These are phyloP conservation scores for Tragulus kanchil DNA, from an alignment of 2,113 vertebrate genomes.

Conservation along the genomic window DNA sequence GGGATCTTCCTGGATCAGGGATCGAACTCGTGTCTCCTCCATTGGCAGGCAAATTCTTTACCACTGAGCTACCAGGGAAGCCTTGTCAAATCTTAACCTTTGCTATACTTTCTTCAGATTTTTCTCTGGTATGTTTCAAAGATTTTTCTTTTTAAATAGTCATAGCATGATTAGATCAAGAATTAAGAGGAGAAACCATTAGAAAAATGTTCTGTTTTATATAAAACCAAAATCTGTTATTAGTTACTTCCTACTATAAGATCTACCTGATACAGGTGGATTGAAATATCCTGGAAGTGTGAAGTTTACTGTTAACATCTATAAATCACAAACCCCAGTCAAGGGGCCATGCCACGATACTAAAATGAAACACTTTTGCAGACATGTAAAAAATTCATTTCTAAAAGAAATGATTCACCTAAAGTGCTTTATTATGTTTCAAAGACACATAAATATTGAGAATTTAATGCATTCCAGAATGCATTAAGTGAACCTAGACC, in stretches of 20 bases:
- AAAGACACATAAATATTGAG: not conserved
- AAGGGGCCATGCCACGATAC: not conserved
- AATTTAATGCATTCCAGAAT: not conserved
- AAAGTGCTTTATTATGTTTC: conserved; percentile 49
- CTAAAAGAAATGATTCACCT: conserved; percentile 46
- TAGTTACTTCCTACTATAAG: conserved; percentile 55
- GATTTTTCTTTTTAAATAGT: not conserved
- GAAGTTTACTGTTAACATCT: conserved; percentile 51
- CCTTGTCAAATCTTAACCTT: conserved; percentile 25
- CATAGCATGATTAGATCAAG: conserved; percentile 1
- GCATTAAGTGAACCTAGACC: not conserved
- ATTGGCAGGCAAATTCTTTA: not conserved
- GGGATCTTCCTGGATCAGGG: not conserved
- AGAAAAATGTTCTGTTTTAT: not conserved
- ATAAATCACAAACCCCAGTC: conserved; percentile 55
- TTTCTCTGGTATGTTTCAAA: conserved; percentile 2
- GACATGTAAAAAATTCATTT: conserved; percentile 27
- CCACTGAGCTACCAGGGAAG: not conserved
- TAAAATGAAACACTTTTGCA: conserved; percentile 54
- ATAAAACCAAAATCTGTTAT: conserved; percentile 46
- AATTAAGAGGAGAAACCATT: not conserved
- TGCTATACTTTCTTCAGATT: not conserved
- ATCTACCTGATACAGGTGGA: not conserved
- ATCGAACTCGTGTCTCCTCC: not conserved
- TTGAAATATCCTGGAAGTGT: conserved; percentile 28